These are phyloP conservation scores for Chelonoidis abingdonii DNA, from an alignment of 2,113 vertebrate genomes.

Conservation along the genomic window DNA sequence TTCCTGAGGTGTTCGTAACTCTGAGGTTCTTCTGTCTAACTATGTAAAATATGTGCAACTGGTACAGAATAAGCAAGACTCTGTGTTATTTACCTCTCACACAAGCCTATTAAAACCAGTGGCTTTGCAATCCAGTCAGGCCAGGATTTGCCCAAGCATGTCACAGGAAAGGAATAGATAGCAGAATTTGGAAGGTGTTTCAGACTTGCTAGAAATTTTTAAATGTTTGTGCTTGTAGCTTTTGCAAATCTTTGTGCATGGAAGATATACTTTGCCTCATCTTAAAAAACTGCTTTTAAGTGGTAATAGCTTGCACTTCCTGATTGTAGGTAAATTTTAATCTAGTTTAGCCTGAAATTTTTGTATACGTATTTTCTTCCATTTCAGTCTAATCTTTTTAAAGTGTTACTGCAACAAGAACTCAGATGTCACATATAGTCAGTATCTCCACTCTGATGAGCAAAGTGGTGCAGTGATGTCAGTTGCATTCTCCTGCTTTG, in stretches of 20 bases:
- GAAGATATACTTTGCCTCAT: background rate
- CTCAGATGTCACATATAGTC: conserved; percentile 47
- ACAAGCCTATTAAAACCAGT: background rate
- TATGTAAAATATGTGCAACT: conserved; percentile 18
- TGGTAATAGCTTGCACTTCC: background rate
- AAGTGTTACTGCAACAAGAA: conserved; percentile 44
- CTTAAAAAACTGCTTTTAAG: background rate
- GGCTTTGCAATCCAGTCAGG: background rate
- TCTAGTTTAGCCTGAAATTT: conserved; percentile 32
- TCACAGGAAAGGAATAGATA: background rate
- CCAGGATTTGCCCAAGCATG: background rate
- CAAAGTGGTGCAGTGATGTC: conserved; percentile 40
- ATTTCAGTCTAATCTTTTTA: conserved; percentile 52
- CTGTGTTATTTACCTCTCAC: background rate
- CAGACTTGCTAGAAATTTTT: background rate
- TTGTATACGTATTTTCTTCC: background rate
- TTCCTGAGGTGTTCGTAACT: too few relatives aligned
- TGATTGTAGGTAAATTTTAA: background rate
- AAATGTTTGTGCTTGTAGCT: background rate
- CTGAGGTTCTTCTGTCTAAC: background rate
- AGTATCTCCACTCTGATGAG: conserved; percentile 38
- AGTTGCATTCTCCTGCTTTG: conserved; percentile 53
- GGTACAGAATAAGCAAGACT: conserved; percentile 17
- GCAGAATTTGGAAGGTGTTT: background rate
- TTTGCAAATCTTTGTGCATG: background rate